Evolutionary conservation across 2,113 vertebrate genomes (phyloP).

Genomic region (Struthidea cinerea): DNA sequence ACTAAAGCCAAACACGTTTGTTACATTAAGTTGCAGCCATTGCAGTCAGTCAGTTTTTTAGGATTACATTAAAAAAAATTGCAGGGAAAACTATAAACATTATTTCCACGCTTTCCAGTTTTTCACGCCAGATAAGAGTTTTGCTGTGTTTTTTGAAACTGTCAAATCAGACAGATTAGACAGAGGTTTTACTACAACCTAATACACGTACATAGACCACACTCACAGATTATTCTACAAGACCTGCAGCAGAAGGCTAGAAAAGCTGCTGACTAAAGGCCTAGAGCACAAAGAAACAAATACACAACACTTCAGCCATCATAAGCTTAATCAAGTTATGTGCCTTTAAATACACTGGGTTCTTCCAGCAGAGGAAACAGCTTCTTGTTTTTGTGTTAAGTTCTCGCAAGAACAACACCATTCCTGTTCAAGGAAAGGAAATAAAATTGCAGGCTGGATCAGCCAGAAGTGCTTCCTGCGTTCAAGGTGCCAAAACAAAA

Average conservation of each 20-base stretch:
- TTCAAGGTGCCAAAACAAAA: constrained; percentile 21
- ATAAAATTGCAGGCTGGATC: constrained; percentile 4
- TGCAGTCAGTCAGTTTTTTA: not conserved
- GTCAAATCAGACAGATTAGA: not conserved
- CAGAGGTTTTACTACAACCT: not conserved
- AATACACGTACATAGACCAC: not conserved
- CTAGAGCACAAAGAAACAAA: not conserved
- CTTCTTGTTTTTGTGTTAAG: not conserved
- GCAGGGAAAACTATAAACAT: not conserved
- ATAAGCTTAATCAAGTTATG: not conserved
- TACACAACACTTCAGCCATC: not conserved
- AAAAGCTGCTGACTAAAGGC: not conserved
- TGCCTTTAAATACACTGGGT: not conserved
- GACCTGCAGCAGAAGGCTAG: not conserved
- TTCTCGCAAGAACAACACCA: not conserved
- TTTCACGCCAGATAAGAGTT: not conserved
- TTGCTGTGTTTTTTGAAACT: not conserved
- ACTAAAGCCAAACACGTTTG: not conserved
- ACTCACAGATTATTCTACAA: not conserved
- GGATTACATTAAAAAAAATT: not conserved
- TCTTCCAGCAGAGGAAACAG: not conserved
- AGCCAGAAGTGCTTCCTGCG: not conserved
- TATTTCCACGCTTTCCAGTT: not conserved
- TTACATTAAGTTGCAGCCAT: not conserved
- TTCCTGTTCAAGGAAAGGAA: not conserved